Percentiles rank a stretch among this genome's conserved stretches.
Evolutionary conservation across 2,888 invertebrate species (phyloP).

Genomic region (Dioctria linearis): DNA sequence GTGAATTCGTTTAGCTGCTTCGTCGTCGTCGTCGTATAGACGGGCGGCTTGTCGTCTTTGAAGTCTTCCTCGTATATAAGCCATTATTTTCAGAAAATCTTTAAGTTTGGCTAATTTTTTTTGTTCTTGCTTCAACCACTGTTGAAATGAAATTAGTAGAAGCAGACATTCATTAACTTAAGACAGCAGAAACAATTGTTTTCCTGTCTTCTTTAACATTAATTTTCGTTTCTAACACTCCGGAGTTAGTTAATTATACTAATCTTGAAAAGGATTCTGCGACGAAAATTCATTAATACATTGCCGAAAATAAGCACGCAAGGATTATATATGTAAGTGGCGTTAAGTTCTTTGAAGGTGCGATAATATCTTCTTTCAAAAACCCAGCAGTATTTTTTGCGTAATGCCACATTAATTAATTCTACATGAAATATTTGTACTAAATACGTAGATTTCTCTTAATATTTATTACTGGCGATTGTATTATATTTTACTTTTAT

Average conservation of each 20-base stretch:
- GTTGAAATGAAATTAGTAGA: too few relatives aligned
- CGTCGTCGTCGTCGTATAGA: too few relatives aligned
- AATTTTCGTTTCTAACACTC: constrained; percentile 39
- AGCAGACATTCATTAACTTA: too few relatives aligned
- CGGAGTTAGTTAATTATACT: constrained; percentile 29
- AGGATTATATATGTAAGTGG: constrained; percentile 19
- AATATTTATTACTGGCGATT: too few relatives aligned
- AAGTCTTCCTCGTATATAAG: background rate
- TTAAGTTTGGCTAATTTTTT: constrained; percentile 4
- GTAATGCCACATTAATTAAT: constrained; percentile 29
- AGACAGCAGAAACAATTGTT: constrained; percentile 15
- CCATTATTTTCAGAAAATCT: constrained; percentile 37
- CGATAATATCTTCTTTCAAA: background rate
- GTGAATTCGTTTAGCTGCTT: constrained; percentile 5
- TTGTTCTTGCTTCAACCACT: too few relatives aligned
- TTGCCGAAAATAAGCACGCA: constrained; percentile 23
- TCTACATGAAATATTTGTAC: constrained; percentile 10
- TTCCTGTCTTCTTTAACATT: constrained; percentile 25
- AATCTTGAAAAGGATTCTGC: constrained; percentile 19
- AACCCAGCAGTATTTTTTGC: background rate
- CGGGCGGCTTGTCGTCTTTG: too few relatives aligned
- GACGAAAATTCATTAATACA: constrained; percentile 38
- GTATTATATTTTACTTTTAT: too few relatives aligned
- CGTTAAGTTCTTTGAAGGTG: background rate
- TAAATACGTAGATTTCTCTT: too few relatives aligned